Percentiles rank a stretch among this genome's conserved stretches.
These are phyloP conservation scores for Garra rufa DNA, from an alignment of 2,113 vertebrate species.

Conservation along the genomic window DNA sequence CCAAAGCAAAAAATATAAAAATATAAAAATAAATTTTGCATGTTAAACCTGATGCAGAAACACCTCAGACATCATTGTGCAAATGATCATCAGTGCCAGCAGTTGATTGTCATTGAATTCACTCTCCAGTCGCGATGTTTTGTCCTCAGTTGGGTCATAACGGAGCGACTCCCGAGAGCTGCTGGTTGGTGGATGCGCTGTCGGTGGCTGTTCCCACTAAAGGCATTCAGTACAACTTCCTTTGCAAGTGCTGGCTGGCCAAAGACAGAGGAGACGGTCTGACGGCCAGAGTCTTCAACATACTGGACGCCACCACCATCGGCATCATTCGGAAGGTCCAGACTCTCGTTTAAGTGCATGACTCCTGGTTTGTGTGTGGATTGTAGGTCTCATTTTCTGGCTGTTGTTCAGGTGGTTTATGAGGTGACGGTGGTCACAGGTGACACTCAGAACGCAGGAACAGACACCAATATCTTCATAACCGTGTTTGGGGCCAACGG, in stretches of 20 bases:
- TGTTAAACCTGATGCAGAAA: no score
- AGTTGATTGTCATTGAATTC: no score
- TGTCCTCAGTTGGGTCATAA: conserved; percentile 91
- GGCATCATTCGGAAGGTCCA: conserved; percentile 87
- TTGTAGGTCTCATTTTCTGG: neutral
- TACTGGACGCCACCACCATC: conserved; percentile 88
- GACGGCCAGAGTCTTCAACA: conserved; percentile 88
- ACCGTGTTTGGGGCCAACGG: conserved; percentile 91
- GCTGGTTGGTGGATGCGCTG: conserved; percentile 93
- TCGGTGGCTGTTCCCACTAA: conserved; percentile 89
- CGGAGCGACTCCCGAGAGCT: conserved; percentile 94
- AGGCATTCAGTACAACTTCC: conserved; percentile 90
- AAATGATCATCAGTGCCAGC: no score
- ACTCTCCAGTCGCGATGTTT: neutral
- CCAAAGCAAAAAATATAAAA: no score
- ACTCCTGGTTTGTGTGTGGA: neutral
- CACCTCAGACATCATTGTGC: no score
- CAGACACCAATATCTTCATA: conserved; percentile 89
- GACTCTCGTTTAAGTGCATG: neutral
- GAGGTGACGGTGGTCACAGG: conserved; percentile 90
- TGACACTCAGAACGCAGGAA: conserved; percentile 85
- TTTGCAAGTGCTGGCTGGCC: conserved; percentile 95
- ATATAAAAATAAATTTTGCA: no score
- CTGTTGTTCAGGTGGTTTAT: conserved; percentile 82
- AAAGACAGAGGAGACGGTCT: conserved; percentile 95